Percentiles rank a stretch among this genome's conserved stretches.
These are phyloP conservation scores for Phaethornis superciliosus DNA, from an alignment of 2,113 vertebrate species.

Conservation along the genomic window DNA sequence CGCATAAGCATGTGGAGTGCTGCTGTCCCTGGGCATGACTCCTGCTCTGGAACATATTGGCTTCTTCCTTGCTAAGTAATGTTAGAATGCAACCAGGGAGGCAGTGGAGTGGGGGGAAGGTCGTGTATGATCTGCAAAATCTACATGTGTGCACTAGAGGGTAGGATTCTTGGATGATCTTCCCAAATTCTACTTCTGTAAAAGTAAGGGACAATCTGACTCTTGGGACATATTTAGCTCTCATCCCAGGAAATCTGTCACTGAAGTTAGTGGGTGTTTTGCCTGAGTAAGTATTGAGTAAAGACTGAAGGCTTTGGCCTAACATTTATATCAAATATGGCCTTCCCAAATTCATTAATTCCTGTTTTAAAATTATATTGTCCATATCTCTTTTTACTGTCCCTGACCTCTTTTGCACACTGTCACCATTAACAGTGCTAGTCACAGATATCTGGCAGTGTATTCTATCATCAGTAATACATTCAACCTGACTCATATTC, in stretches of 20 bases:
- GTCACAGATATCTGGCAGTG: constrained; percentile 59
- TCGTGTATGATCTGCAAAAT: neutral
- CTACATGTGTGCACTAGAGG: neutral
- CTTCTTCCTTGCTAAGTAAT: neutral
- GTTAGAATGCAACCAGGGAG: neutral
- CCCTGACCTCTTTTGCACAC: constrained; percentile 35
- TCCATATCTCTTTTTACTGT: constrained; percentile 63
- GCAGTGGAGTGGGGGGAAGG: accelerated
- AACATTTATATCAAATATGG: constrained; percentile 57
- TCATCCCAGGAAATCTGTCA: constrained; percentile 28
- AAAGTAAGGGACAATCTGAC: neutral
- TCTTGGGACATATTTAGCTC: constrained; percentile 26
- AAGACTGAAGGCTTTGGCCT: constrained; percentile 45
- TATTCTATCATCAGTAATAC: constrained; percentile 68
- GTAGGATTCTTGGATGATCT: neutral
- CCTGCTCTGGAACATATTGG: accelerated
- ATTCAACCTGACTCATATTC: constrained; percentile 73
- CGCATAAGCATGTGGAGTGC: neutral
- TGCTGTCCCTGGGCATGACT: neutral
- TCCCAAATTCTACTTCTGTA: neutral
- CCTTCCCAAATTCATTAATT: constrained; percentile 62
- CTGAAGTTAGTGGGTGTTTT: constrained; percentile 28
- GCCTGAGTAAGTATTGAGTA: constrained; percentile 45
- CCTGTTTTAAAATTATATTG: constrained; percentile 64
- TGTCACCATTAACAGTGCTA: constrained; percentile 48